phyloP scores from a whole-genome alignment of 2,113 vertebrate species.

The Athene noctua region DNA sequence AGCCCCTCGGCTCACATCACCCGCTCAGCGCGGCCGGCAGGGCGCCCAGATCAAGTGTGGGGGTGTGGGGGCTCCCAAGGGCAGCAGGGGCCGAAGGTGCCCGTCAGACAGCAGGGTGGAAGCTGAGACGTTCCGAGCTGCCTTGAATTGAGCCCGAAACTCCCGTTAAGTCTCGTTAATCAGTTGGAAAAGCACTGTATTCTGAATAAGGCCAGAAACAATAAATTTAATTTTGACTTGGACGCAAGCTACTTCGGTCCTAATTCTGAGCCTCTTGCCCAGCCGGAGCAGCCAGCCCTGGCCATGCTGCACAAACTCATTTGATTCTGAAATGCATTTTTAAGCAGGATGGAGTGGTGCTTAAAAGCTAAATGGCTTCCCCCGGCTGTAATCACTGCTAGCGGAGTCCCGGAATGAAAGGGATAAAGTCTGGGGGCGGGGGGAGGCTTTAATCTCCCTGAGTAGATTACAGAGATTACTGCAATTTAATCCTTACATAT shows the following conservation, averaged over 20 bases:
- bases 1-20: background rate
- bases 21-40: background rate
- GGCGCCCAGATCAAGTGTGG: conserved; percentile 24
- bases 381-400: conserved; percentile 65
- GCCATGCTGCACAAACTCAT: conserved; percentile 31
- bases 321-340: conserved; percentile 52
- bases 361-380: conserved; percentile 57
- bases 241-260: conserved; percentile 46
- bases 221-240: conserved; percentile 55
- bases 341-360: conserved; percentile 35
- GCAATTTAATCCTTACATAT: conserved; percentile 65
- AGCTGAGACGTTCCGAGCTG: conserved; percentile 35
- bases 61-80: conserved; percentile 6
- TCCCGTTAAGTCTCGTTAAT: conserved; percentile 42
- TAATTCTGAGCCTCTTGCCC: conserved; percentile 13
- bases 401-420: conserved; percentile 56
- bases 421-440: conserved; percentile 25
- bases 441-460: conserved; percentile 65
- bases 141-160: conserved; percentile 39
- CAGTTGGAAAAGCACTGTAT: conserved; percentile 34
- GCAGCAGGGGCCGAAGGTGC: conserved; percentile 12
- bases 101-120: conserved; percentile 49
- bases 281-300: conserved; percentile 4
- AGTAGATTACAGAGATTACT: conserved; percentile 75
- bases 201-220: conserved; percentile 48